phyloP scores from a whole-genome alignment of 2,888 invertebrate species.

The Brachyptera risi region DNA sequence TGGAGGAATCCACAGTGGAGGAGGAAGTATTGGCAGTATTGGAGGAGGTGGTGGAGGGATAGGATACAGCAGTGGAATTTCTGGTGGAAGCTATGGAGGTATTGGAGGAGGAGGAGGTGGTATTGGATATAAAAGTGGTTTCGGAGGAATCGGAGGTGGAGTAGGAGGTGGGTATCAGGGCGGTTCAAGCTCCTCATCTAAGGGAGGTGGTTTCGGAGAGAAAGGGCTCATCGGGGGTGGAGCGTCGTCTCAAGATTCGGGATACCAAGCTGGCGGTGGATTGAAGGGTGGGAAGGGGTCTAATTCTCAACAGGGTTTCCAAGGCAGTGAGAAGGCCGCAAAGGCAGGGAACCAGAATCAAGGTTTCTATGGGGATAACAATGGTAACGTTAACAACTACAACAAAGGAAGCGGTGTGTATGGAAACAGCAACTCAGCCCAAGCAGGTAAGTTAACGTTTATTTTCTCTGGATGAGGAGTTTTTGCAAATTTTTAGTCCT shows the following conservation, averaged over 20 bases:
- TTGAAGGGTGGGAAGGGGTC: background rate
- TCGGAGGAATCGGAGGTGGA: background rate
- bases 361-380: slow-evolving; percentile 10
- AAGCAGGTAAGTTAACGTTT: slow-evolving; percentile 22
- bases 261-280: background rate
- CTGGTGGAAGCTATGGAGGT: background rate
- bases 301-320: background rate
- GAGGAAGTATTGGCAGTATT: background rate
- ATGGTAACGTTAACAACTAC: background rate
- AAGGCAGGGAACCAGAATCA: background rate
- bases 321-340: background rate
- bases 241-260: background rate
- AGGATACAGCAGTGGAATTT: background rate
- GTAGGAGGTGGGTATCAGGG: background rate
- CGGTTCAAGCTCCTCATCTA: background rate
- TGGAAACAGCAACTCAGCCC: background rate
- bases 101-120: background rate
- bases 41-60: background rate
- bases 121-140: background rate
- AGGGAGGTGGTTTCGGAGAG: slow-evolving; percentile 3
- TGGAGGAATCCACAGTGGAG: background rate
- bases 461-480: too few relatives aligned
- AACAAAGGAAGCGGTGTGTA: slow-evolving; percentile 1
- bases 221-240: slow-evolving; percentile 1
- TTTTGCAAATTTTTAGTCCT: too few relatives aligned